Conservation (phyloP, 2,113 vertebrate genomes). For the Noturus placidus region DNA sequence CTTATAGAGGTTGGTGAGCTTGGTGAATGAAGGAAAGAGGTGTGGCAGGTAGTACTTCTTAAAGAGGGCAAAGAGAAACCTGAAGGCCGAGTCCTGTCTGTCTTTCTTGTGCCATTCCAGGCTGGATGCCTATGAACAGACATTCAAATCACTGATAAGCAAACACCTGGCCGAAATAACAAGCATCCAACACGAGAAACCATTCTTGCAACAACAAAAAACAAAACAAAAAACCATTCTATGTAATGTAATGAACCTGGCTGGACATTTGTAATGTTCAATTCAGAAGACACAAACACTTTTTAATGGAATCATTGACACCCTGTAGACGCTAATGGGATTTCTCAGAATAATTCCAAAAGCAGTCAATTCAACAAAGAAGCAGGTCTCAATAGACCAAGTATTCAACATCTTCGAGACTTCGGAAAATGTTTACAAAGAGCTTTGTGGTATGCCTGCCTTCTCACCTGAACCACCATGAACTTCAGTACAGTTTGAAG, state of each 20-base stretch:
- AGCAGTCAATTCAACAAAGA: not conserved
- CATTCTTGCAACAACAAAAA: not conserved
- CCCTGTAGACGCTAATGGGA: not conserved
- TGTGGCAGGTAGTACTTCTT: conserved; percentile 98
- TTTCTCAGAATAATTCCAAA: not conserved
- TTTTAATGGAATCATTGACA: not conserved
- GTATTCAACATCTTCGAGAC: not conserved
- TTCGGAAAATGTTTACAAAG: not conserved
- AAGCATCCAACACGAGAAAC: not conserved
- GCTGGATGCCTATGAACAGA: conserved; percentile 84
- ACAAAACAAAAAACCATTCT: not conserved
- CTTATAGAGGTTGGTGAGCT: conserved; percentile 95
- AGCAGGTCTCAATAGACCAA: not conserved
- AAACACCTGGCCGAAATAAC: not conserved
- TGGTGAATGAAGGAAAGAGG: conserved; percentile 94
- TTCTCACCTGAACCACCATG: conserved; percentile 91
- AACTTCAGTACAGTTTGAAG: conserved; percentile 92
- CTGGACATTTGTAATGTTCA: not conserved
- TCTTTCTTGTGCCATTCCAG: conserved; percentile 96
- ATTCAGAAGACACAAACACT: not conserved
- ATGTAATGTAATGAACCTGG: too few species aligned
- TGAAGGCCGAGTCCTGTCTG: conserved; percentile 94
- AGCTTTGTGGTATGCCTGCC: not conserved
- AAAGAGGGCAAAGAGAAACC: conserved; percentile 95
- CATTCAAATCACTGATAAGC: conserved; percentile 49